Conservation (phyloP, 1,140 invertebrate species). For the Drosophila carrolli region DNA sequence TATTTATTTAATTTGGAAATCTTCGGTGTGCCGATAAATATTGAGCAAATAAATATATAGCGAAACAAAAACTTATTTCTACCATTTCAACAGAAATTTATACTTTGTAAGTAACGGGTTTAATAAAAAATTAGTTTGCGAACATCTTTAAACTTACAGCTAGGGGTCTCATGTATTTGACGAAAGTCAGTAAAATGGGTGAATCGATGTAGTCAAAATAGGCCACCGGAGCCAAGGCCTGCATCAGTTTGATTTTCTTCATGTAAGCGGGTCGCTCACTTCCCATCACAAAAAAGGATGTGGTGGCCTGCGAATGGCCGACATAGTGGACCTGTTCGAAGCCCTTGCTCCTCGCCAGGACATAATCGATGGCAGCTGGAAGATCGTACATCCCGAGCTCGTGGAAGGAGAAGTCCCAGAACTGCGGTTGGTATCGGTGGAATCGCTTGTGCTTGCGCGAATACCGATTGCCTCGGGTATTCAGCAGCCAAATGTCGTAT, state of each 20-base stretch:
- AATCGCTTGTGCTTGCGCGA: constrained; percentile 86
- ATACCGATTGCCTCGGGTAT: constrained; percentile 89
- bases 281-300: constrained; percentile 86
- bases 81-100: too few species aligned
- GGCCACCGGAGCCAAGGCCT: constrained; percentile 87
- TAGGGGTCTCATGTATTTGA: constrained; percentile 8
- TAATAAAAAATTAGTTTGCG: too few species aligned
- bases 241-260: constrained; percentile 86
- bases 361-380: constrained; percentile 89
- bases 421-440: constrained; percentile 81
- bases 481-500: constrained; percentile 91
- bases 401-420: constrained; percentile 87
- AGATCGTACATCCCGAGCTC: constrained; percentile 90
- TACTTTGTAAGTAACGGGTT: too few species aligned
- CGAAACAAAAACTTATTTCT: too few species aligned
- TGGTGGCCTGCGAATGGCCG: constrained; percentile 86
- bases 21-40: too few species aligned
- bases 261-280: constrained; percentile 89
- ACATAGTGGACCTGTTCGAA: constrained; percentile 84
- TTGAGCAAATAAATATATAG: too few species aligned
- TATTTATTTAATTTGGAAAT: too few species aligned
- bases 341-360: constrained; percentile 85
- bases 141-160: constrained; percentile 2
- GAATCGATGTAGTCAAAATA: constrained; percentile 52
- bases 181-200: constrained; percentile 5